Base-by-base conservation (phyloP, 2,888 invertebrate species). In the Rhodophaea formosa region DNA sequence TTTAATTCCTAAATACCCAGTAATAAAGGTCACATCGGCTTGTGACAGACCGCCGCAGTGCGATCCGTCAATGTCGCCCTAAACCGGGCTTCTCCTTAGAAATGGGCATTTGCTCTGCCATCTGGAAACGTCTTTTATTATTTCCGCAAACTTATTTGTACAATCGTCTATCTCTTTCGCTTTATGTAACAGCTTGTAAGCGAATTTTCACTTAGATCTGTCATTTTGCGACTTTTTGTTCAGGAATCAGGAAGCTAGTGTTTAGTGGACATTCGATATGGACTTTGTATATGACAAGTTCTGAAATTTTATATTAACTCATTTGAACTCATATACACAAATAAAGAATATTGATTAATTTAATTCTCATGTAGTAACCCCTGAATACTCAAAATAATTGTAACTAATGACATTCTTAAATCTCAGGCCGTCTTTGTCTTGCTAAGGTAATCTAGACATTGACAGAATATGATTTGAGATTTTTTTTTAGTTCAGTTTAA, bases 11-110 rank as follows among this genome's bases (percentile, higher is more conserved):
- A 46, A 32, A 10, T n/a, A 1, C 32, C 16, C 2, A n/a, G 44
- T 45, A 32, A 35, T 55, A 55, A 45, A 35, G 54, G 45, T 45
- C 35, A 45, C n/a, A 17, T 55, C 45, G 32, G 54, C 32, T 46
- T 55, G 45, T n/a, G 12, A 15, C 30, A 54, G 29, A 29, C n/a
- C 1, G 23, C 29, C 45, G 5, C 16, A 53, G 46, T 52, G 56
- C 63, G 54, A 65, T 67, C 59, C 56, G 62, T 69, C 69, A 65
- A 59, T 62, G 66, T 69, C 69, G 46, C 43, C 63, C 64, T 62
- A 63, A 39, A 45, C 57, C 54, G 56, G 46, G 58, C 59, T 52
- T 55, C 47, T 32, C 32, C 30, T 58, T 39, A 59, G 57, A 57
- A 61, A 59, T 53, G 57, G 56, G 46, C 56, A 59, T 59, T 59